Evolutionary conservation across 2,888 invertebrate species (phyloP).

Genomic region (Catocala fraxini): DNA sequence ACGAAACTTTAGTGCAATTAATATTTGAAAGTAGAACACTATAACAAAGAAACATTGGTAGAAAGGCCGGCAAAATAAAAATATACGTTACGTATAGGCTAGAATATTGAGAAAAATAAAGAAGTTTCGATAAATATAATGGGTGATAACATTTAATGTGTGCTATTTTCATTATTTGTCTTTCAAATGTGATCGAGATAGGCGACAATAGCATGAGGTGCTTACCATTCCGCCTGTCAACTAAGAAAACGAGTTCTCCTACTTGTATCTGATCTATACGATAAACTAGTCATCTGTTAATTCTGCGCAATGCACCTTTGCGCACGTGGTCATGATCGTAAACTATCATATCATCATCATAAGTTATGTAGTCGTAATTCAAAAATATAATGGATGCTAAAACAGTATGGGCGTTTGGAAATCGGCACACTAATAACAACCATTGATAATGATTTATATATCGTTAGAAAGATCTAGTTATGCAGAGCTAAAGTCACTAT

Average conservation of each 20-base stretch:
- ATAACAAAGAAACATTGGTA: constrained; percentile 31
- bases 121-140: constrained; percentile 12
- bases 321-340: constrained; percentile 6
- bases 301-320: constrained; percentile 12
- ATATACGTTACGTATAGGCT: constrained; percentile 16
- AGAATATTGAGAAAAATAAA: constrained; percentile 12
- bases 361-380: background rate
- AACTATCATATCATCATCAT: constrained; percentile 1
- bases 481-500: background rate
- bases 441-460: background rate
- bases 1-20: constrained; percentile 46
- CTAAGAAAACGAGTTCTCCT: constrained; percentile 19
- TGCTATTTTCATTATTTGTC: constrained; percentile 20
- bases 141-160: constrained; percentile 11
- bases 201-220: constrained; percentile 23
- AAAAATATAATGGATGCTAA: background rate
- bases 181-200: constrained; percentile 16
- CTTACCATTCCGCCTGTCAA: constrained; percentile 16
- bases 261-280: constrained; percentile 9
- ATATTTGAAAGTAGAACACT: constrained; percentile 48
- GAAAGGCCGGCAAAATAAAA: constrained; percentile 32
- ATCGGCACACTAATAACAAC: background rate
- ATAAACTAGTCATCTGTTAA: constrained; percentile 9
- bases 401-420: background rate
- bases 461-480: constrained; percentile 4